Percentiles rank a stretch among this genome's conserved stretches.
These are phyloP conservation scores for Megalonaias nervosa DNA, from an alignment of 1,140 invertebrate genomes.

Conservation along the genomic window DNA sequence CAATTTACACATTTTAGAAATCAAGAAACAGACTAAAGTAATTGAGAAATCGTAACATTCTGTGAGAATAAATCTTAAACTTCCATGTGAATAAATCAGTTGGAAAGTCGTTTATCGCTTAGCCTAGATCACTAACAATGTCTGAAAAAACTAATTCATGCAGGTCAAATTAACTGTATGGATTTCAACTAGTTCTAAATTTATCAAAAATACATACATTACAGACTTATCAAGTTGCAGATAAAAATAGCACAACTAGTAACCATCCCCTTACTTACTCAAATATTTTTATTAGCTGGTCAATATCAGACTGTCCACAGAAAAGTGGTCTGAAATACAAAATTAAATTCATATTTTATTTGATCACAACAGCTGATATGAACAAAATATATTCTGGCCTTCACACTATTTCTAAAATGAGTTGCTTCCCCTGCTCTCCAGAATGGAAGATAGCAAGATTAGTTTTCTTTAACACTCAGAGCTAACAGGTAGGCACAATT, in stretches of 20 bases:
- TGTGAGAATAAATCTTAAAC: not conserved
- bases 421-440: no score
- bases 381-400: no score
- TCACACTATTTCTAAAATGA: no score
- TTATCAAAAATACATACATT: not conserved
- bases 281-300: conserved; percentile 71
- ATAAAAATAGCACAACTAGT: not conserved
- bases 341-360: not conserved
- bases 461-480: no score
- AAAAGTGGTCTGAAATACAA: conserved; percentile 72
- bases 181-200: not conserved
- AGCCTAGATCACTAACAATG: not conserved
- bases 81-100: not conserved
- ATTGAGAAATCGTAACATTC: no score
- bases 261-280: conserved; percentile 76
- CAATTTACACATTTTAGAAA: no score
- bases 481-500: no score
- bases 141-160: not conserved
- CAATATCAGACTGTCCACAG: conserved; percentile 71
- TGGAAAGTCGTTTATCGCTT: not conserved
- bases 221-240: not conserved
- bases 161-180: not conserved
- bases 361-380: no score
- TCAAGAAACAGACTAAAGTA: no score
- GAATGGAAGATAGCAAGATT: no score